Conservation (phyloP, 2,113 vertebrate species). For the Anarrhichthys ocellatus region DNA sequence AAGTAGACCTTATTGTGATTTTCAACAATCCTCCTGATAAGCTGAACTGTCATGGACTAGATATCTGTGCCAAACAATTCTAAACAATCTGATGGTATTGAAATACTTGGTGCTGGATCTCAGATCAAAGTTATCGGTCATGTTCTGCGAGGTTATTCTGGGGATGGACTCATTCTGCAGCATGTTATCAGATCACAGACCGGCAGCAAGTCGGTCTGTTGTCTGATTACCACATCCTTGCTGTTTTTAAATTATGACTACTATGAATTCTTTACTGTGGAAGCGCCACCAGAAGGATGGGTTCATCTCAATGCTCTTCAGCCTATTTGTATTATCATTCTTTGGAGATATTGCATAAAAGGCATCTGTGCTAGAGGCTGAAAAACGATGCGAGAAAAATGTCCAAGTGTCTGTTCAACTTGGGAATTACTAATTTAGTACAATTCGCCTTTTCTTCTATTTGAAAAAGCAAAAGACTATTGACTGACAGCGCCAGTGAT, state of each 20-base stretch:
- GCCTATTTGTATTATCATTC: not conserved
- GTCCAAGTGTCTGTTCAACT: not conserved
- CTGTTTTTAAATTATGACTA: not conserved
- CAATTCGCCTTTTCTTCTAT: not conserved
- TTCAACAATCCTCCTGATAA: not conserved
- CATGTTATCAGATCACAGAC: not conserved
- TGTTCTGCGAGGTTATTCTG: no score
- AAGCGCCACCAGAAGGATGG: no score
- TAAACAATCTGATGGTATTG: not conserved
- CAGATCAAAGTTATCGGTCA: no score
- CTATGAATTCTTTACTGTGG: not conserved
- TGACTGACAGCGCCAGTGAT: no score
- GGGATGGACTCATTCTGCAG: not conserved
- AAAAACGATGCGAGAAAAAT: not conserved
- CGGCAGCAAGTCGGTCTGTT: not conserved
- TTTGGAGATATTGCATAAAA: not conserved
- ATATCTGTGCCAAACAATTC: not conserved
- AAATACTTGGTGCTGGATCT: not conserved
- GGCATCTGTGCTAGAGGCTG: no score
- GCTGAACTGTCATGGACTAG: not conserved
- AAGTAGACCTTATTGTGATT: not conserved
- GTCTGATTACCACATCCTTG: not conserved
- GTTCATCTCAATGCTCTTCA: not conserved
- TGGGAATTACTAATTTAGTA: not conserved
- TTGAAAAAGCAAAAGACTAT: not conserved